These are phyloP conservation scores for Sebastolobus alascanus DNA, from an alignment of 2,797 vertebrate genomes.

Conservation along the genomic window DNA sequence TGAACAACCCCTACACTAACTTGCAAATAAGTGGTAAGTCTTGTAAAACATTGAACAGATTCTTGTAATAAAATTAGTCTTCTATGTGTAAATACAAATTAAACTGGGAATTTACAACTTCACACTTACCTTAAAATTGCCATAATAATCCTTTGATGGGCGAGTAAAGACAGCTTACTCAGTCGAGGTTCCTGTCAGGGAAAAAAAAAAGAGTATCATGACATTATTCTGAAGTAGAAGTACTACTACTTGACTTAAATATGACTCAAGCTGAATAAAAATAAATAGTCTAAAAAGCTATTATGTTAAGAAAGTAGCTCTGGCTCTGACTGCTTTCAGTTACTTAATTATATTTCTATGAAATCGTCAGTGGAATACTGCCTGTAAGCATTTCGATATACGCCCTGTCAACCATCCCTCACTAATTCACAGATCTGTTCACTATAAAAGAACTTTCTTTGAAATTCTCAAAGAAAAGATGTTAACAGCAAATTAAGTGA, in stretches of 20 bases:
- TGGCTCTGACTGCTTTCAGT: background rate
- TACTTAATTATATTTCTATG: background rate
- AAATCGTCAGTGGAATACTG: background rate
- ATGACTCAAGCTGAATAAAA: background rate
- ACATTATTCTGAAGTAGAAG: background rate
- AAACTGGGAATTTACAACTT: background rate
- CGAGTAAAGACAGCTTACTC: background rate
- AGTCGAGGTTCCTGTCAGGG: slow-evolving; percentile 5
- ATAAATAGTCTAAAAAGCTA: background rate
- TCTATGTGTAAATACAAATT: background rate
- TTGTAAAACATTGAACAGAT: background rate
- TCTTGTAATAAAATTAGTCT: background rate
- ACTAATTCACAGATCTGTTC: background rate
- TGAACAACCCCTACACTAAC: background rate
- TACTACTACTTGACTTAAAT: background rate
- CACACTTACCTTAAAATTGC: slow-evolving; percentile 18
- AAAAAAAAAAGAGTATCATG: background rate
- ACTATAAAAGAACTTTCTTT: background rate
- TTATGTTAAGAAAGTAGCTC: background rate
- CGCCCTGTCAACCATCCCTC: background rate
- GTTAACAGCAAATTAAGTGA: background rate
- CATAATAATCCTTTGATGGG: background rate
- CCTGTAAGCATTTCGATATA: background rate
- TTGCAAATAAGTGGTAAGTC: slow-evolving; percentile 17
- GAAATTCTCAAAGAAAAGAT: background rate